Conservation (phyloP, 2,113 vertebrate species). For the Tauraco erythrolophus region DNA sequence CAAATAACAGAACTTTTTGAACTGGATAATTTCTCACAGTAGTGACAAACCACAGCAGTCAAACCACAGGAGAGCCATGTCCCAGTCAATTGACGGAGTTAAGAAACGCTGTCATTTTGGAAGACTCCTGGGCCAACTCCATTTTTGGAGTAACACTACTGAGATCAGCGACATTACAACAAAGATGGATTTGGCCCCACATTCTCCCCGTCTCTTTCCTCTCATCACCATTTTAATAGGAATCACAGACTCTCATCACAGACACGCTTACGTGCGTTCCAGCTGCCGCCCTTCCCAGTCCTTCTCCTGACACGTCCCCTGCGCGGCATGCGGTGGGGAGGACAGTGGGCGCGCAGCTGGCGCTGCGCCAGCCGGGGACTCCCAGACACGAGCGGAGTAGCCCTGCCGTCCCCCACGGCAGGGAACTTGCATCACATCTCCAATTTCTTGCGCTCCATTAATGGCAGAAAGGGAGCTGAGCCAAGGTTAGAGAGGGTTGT, state of each 20-base stretch:
- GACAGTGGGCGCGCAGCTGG: background rate
- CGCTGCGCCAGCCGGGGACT: background rate
- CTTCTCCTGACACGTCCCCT: background rate
- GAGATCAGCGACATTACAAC: background rate
- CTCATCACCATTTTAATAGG: slow-evolving; percentile 12
- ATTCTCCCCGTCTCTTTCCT: background rate
- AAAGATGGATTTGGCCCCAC: background rate
- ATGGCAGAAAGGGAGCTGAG: slow-evolving; percentile 6
- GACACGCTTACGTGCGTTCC: rapidly evolving
- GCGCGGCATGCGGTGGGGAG: rapidly evolving
- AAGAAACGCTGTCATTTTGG: slow-evolving; percentile 19
- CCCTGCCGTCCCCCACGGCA: background rate
- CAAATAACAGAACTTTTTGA: slow-evolving; percentile 64
- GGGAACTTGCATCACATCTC: background rate
- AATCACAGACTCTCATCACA: background rate
- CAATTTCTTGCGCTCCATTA: background rate
- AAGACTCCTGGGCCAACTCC: slow-evolving; percentile 20
- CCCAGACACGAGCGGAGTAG: background rate
- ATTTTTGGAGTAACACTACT: background rate
- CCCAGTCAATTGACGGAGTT: slow-evolving; percentile 38
- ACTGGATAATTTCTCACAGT: slow-evolving; percentile 51
- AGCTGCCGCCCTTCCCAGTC: background rate
- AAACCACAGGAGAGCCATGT: slow-evolving; percentile 63
- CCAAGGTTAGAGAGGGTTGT: background rate
- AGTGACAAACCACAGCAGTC: slow-evolving; percentile 67